Evolutionary conservation across 2,888 invertebrate genomes (phyloP), one percentile per base, ranked within the genome.

Genomic region (Graphium colonna): DNA sequence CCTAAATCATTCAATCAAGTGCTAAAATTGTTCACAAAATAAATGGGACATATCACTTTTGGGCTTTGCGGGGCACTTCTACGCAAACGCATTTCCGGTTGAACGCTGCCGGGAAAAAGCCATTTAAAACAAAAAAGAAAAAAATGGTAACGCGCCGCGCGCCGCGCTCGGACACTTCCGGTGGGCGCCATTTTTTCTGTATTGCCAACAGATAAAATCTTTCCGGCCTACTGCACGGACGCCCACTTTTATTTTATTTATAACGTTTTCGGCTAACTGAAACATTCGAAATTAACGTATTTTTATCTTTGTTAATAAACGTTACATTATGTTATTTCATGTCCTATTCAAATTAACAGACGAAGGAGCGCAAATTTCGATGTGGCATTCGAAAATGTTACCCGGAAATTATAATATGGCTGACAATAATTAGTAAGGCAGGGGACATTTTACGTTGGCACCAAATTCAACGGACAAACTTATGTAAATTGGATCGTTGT

Each of bases 181-280:
- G 89, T 89, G 88, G 88, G 83, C 89, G 87, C 89, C 86, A 88
- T 89, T 89, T 53, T 89, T 89, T 88, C 88, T 89, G 86, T 89
- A 89, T 88, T 87, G 88, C 86, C 83, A 88, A 84, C 88, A 86
- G 89, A 89, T 89, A 89, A 88, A 89, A 89, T 89, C 89, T 89
- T 89, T 89, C 88, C 87, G 82, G 81, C 83, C 86, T 87, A 86
- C 85, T 87, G 88, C 87, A 70, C 85, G 73, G 76, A 82, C 84
- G 77, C 77, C 78, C 77, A 81, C 74, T 79, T 77, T 81, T 81
- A 76, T 82, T 80, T 77, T 76, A 76, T 81, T 78, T 73, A 64
- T 73, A 75, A 68, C 73, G 76, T 84, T 82, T 83, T 83, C 77
- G 80, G 75, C 81, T 71, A 79, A 81, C 80, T 78, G 75, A 72